Evolutionary conservation across 2,797 vertebrate species (phyloP).

Genomic region (Macropodus opercularis): DNA sequence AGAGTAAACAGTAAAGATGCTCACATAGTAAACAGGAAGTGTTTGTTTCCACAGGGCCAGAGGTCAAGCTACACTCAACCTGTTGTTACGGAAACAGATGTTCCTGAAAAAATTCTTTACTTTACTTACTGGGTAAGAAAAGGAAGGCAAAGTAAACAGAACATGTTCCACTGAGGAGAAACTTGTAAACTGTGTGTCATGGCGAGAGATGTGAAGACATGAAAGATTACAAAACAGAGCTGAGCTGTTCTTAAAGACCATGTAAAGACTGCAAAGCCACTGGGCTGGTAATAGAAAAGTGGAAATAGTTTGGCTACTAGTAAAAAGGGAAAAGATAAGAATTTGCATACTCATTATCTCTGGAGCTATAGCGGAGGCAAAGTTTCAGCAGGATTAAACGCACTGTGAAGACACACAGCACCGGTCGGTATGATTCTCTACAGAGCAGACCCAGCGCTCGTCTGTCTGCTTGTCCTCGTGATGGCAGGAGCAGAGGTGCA

Average conservation of each 20-base stretch:
- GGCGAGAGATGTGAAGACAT: slow-evolving; percentile 3
- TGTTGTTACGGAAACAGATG: slow-evolving; percentile 71
- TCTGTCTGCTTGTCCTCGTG: slow-evolving; percentile 35
- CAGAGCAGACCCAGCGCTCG: slow-evolving; percentile 15
- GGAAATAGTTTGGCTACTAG: slow-evolving; percentile 16
- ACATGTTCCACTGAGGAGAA: slow-evolving; percentile 15
- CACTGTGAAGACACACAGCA: slow-evolving; percentile 4
- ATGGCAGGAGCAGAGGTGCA: slow-evolving; percentile 71
- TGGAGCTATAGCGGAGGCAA: slow-evolving; percentile 11
- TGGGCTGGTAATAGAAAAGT: slow-evolving; percentile 4
- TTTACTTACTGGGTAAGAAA: slow-evolving; percentile 5
- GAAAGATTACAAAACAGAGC: not conserved
- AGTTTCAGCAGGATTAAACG: slow-evolving; percentile 19
- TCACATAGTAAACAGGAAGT: slow-evolving; percentile 69
- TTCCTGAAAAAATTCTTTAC: slow-evolving; percentile 51
- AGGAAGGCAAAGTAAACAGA: slow-evolving; percentile 51
- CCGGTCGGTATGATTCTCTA: slow-evolving; percentile 36
- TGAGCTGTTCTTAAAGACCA: not conserved
- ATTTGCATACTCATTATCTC: slow-evolving; percentile 61
- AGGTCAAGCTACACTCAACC: slow-evolving; percentile 58
- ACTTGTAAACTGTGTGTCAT: slow-evolving; percentile 6
- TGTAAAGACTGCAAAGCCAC: too few relatives aligned
- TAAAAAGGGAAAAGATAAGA: slow-evolving; percentile 48
- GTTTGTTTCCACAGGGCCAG: slow-evolving; percentile 56
- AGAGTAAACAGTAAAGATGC: slow-evolving; percentile 42